These are phyloP conservation scores for Poecilia latipinna DNA, from an alignment of 2,113 vertebrate species.

Conservation along the genomic window DNA sequence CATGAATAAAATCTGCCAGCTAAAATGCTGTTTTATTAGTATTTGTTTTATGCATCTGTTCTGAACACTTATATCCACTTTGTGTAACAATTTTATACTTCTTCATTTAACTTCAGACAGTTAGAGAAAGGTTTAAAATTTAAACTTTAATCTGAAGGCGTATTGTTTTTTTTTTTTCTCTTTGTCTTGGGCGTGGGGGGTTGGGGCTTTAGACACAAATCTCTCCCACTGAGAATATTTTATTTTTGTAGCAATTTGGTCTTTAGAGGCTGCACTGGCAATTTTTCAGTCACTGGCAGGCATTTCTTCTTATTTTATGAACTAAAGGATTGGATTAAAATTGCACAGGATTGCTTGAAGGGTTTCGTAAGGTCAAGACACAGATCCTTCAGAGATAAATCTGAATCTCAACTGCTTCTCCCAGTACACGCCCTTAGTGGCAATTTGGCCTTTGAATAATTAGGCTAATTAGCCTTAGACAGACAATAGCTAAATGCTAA, in stretches of 20 bases:
- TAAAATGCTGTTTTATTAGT: background rate
- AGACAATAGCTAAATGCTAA: conserved; percentile 73
- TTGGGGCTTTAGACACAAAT: background rate
- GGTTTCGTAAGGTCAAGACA: conserved; percentile 44
- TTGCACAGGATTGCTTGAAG: conserved; percentile 6
- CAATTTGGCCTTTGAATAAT: conserved; percentile 71
- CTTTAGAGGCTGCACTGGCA: background rate
- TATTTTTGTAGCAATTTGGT: background rate
- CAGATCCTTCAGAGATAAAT: conserved; percentile 33
- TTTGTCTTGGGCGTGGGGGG: too few relatives aligned
- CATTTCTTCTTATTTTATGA: background rate
- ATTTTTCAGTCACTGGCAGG: background rate
- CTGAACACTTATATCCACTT: background rate
- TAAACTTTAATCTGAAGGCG: background rate
- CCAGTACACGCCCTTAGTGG: conserved; percentile 20
- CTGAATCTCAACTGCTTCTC: conserved; percentile 60
- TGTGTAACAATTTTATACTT: background rate
- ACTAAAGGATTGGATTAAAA: background rate
- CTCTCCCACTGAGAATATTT: too few relatives aligned
- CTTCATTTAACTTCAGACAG: background rate
- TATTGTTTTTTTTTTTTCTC: too few relatives aligned
- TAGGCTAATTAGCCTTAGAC: conserved; percentile 72
- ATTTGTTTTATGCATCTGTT: background rate
- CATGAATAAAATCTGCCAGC: background rate
- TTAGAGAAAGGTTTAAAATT: background rate